phyloP scores from a whole-genome alignment of 2,113 vertebrate genomes.

The Polyodon spathula region DNA sequence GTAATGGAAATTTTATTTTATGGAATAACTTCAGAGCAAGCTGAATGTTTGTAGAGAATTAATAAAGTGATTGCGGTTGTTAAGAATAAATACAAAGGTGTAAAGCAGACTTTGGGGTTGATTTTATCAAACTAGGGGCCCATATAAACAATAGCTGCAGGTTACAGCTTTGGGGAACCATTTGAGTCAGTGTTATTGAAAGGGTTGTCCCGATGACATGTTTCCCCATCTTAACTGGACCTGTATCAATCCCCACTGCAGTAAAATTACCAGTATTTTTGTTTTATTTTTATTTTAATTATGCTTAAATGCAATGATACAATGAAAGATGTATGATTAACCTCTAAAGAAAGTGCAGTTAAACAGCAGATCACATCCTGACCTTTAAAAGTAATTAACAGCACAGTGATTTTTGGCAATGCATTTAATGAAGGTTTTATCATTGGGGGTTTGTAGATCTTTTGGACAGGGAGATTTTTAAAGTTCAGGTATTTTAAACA shows the following conservation, averaged over 20 bases:
- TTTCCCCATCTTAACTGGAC: too few relatives aligned
- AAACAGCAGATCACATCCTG: conserved; percentile 12
- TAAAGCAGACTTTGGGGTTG: too few relatives aligned
- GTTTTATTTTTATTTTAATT: too few relatives aligned
- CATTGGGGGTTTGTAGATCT: conserved; percentile 23
- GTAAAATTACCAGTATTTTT: too few relatives aligned
- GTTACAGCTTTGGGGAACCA: too few relatives aligned
- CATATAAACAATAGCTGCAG: too few relatives aligned
- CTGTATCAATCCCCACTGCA: too few relatives aligned
- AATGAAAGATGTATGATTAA: too few relatives aligned
- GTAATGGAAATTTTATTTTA: background rate
- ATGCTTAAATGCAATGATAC: too few relatives aligned
- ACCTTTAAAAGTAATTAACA: conserved; percentile 28
- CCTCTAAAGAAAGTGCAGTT: conserved; percentile 2
- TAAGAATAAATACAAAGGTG: background rate
- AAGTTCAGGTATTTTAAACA: conserved; percentile 27
- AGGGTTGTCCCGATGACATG: too few relatives aligned
- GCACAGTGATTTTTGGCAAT: conserved; percentile 7
- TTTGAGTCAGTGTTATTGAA: too few relatives aligned
- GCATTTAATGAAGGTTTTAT: conserved; percentile 16
- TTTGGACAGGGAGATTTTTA: conserved; percentile 22
- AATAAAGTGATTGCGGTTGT: background rate
- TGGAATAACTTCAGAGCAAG: background rate
- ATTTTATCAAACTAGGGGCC: too few relatives aligned
- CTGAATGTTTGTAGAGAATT: background rate